phyloP scores from a whole-genome alignment of 2,113 vertebrate species.

The Desmodus rotundus region DNA sequence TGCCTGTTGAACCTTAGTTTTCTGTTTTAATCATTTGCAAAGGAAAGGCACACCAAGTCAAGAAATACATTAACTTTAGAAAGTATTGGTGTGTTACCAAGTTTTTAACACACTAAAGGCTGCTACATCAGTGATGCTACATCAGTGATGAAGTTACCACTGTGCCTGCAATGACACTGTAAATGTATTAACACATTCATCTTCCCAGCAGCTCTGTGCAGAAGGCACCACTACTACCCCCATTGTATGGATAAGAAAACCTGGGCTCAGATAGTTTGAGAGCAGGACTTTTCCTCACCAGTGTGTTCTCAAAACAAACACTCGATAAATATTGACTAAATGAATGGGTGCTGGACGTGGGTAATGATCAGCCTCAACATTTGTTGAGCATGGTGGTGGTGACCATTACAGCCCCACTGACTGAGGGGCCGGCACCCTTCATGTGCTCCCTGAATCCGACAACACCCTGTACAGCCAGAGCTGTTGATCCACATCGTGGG shows the following conservation, averaged over 20 bases:
- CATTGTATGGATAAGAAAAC: not conserved
- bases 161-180: fast-evolving
- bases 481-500: not conserved
- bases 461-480: not conserved
- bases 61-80: not conserved
- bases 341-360: not conserved
- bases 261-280: not conserved
- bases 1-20: not conserved
- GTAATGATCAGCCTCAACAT: not conserved
- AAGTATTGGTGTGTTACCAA: not conserved
- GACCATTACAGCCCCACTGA: not conserved
- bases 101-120: not conserved
- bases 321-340: no score
- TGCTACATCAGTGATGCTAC: not conserved
- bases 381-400: not conserved
- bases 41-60: not conserved
- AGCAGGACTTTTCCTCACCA: not conserved
- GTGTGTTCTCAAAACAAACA: not conserved
- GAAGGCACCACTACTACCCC: not conserved
- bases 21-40: not conserved
- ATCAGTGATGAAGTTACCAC: not conserved
- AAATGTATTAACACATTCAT: not conserved
- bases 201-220: not conserved
- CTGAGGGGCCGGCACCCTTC: not conserved
- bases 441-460: not conserved